Evolutionary conservation across 2,797 vertebrate species (phyloP).

Genomic region (Diglossa cyanea): DNA sequence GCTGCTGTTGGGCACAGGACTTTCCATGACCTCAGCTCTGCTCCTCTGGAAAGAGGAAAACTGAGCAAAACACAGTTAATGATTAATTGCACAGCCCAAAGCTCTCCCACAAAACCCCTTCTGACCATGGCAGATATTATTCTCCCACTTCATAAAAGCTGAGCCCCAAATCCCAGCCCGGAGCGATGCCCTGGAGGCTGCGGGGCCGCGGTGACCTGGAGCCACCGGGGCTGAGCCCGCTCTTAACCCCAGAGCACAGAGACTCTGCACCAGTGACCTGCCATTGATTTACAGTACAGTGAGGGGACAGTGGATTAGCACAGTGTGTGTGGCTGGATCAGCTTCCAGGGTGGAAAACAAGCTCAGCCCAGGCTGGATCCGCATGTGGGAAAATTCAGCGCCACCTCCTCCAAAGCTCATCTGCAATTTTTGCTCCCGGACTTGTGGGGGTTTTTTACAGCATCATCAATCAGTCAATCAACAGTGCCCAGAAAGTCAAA

Average conservation of each 20-base stretch:
- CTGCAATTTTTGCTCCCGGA: accelerated
- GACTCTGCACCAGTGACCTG: neutral
- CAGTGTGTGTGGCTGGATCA: slow-evolving; percentile 7
- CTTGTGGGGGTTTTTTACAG: neutral
- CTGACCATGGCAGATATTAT: neutral
- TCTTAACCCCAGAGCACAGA: slow-evolving; percentile 34
- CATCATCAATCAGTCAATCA: neutral
- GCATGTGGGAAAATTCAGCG: neutral
- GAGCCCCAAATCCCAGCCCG: neutral
- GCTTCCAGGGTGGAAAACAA: neutral
- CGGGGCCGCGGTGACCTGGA: neutral
- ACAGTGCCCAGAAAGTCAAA: neutral
- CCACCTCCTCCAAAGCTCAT: neutral
- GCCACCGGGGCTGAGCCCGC: neutral
- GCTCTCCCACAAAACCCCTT: neutral
- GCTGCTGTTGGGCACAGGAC: neutral
- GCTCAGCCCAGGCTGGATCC: neutral
- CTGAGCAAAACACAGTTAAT: neutral
- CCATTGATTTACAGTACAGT: slow-evolving; percentile 48
- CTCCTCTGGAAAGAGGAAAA: neutral
- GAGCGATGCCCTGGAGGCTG: neutral
- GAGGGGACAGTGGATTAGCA: slow-evolving; percentile 61
- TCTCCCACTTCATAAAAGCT: slow-evolving; percentile 33
- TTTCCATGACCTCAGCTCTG: neutral
- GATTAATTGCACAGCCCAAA: neutral